phyloP scores from a whole-genome alignment of 2,113 vertebrate genomes.

The Ivindomyrus marchei region DNA sequence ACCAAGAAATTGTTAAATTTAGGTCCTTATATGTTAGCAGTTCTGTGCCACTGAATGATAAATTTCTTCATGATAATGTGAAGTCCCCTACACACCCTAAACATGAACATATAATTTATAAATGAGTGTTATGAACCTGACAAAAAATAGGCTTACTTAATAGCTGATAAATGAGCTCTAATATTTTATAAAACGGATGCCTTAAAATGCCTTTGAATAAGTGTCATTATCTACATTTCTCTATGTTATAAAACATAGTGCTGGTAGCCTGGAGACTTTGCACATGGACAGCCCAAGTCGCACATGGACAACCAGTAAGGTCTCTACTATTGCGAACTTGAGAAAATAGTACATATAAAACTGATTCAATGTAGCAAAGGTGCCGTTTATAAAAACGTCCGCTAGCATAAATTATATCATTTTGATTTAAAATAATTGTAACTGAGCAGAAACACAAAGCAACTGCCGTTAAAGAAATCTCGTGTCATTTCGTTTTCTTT shows the following conservation, averaged over 20 bases:
- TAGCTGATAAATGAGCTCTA: background rate
- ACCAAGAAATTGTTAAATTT: background rate
- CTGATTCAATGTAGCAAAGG: background rate
- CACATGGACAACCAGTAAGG: background rate
- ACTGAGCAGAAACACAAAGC: background rate
- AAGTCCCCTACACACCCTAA: background rate
- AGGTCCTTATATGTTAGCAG: background rate
- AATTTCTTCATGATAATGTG: background rate
- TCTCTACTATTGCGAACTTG: background rate
- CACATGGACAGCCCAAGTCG: background rate
- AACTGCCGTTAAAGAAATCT: background rate
- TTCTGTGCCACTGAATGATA: background rate
- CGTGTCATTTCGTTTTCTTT: constrained; percentile 37
- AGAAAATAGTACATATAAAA: background rate
- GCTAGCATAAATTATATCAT: background rate
- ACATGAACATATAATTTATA: background rate
- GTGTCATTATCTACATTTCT: background rate
- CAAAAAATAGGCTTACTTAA: background rate
- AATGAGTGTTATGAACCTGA: background rate
- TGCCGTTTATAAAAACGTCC: background rate
- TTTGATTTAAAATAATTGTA: background rate
- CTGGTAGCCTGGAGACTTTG: background rate
- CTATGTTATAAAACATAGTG: background rate
- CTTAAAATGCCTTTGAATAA: background rate
- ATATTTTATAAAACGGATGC: background rate